Evolutionary conservation across 1,140 invertebrate genomes (phyloP), one percentile per base, ranked within the genome.

Genomic region (Myzus persicae): DNA sequence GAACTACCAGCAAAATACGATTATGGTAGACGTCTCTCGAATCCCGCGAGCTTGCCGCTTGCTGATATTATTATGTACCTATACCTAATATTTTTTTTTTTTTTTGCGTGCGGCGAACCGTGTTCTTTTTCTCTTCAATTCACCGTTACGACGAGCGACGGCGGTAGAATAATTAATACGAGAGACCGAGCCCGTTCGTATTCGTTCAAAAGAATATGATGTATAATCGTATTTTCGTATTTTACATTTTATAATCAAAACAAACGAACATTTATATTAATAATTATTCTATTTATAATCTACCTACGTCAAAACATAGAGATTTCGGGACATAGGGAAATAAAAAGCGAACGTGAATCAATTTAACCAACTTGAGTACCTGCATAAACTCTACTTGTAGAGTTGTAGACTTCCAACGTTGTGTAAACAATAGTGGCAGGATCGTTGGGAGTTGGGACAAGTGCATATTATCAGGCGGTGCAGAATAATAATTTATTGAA

Each of bases 1-100:
- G 59, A 67, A 67, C 59, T 67, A 67, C 59, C 59, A 1, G 59
- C 59, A 67, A 67, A 67, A 67, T 76, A 76, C 59, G n/a, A 76
- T 76, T 76, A 76, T 76, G 14, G 59, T 76, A 76, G 59, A 76
- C 14, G 59, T 76, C 4, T 76, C n/a, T 76, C 31, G n/a, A 76
- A n/a, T 76, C n/a, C n/a, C n/a, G n/a, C 14, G n/a, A 76, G 59
- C n/a, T 76, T n/a, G 59, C 59, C 36, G 59, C n/a, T 76, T n/a
- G 59, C 59, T 76, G 59, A 67, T 67, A 67, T 67, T 67, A 76
- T 76, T 36, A 76, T 76, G 59, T 76, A 76, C n/a, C n/a, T n/a
- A 76, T n/a, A n/a, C 31, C n/a, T 36, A 76, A 76, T 76, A 76
- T 76, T 24, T 9, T 76, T 31, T 31, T 67, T 26, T 51, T 59